Percentiles rank a stretch among this genome's conserved stretches.
Evolutionary conservation across 2,797 vertebrate species (phyloP).

Genomic region (Microcaecilia unicolor): DNA sequence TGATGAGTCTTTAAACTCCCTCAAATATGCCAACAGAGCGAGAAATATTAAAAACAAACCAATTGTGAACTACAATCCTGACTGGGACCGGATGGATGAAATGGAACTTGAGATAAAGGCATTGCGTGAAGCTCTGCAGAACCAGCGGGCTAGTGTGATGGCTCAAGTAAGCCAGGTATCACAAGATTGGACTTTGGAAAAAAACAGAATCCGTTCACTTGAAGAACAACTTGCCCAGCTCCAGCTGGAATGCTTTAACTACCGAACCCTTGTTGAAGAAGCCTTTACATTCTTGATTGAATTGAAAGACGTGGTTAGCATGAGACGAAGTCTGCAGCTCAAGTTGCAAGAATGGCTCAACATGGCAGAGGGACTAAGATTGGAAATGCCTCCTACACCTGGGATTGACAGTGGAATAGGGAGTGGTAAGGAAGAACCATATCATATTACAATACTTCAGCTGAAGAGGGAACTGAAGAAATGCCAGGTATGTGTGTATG

Average conservation of each 20-base stretch:
- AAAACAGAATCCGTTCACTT: conserved; percentile 36
- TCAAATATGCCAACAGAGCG: conserved; percentile 78
- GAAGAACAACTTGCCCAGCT: conserved; percentile 47
- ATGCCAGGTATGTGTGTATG: conserved; percentile 62
- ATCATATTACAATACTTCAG: conserved; percentile 51
- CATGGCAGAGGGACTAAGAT: conserved; percentile 48
- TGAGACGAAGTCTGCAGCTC: conserved; percentile 44
- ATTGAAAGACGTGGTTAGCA: conserved; percentile 31
- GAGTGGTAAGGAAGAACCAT: conserved; percentile 30
- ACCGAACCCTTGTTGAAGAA: conserved; percentile 61
- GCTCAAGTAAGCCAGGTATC: conserved; percentile 31
- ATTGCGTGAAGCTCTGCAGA: conserved; percentile 68
- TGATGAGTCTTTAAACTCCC: conserved; percentile 75
- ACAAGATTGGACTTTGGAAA: conserved; percentile 39
- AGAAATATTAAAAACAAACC: conserved; percentile 74
- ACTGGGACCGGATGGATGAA: conserved; percentile 61
- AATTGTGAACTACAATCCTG: conserved; percentile 56
- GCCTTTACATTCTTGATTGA: conserved; percentile 62
- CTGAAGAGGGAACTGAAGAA: conserved; percentile 65
- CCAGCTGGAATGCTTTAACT: conserved; percentile 46
- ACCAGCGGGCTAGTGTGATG: conserved; percentile 39
- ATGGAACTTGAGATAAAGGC: conserved; percentile 71
- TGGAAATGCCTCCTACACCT: conserved; percentile 19
- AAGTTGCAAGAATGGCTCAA: conserved; percentile 64
- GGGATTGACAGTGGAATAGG: conserved; percentile 6